Conservation (phyloP, 2,113 vertebrate species). For the Mormyrus lacerda region DNA sequence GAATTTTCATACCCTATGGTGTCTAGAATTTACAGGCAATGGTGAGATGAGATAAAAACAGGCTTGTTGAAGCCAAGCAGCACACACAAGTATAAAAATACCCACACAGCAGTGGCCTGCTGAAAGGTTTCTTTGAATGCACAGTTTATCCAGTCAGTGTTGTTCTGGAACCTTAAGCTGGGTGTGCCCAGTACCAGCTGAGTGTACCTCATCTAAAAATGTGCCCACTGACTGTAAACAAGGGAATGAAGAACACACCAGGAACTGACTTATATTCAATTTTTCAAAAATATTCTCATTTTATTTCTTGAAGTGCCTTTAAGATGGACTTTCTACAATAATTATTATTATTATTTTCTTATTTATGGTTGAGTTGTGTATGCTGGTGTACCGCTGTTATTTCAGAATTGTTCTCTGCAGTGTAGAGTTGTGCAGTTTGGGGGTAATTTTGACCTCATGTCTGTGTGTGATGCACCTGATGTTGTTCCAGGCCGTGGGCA, state of each 20-base stretch:
- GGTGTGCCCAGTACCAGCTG: background rate
- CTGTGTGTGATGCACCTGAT: conserved; percentile 26
- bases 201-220: background rate
- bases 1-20: background rate
- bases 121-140: background rate
- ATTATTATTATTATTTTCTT: background rate
- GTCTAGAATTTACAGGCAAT: background rate
- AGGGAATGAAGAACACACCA: background rate
- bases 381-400: background rate
- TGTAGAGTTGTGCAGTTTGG: background rate
- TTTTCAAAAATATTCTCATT: background rate
- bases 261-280: background rate
- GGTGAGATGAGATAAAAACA: background rate
- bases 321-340: background rate
- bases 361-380: background rate
- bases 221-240: background rate
- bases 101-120: background rate
- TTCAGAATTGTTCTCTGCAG: background rate
- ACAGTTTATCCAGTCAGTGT: background rate
- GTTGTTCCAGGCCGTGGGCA: conserved; percentile 55
- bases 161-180: background rate
- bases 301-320: background rate
- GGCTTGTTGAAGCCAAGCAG: background rate
- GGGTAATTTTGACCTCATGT: background rate
- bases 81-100: background rate